Conservation (phyloP, 1,140 invertebrate species). For the Euwallacea similis region DNA sequence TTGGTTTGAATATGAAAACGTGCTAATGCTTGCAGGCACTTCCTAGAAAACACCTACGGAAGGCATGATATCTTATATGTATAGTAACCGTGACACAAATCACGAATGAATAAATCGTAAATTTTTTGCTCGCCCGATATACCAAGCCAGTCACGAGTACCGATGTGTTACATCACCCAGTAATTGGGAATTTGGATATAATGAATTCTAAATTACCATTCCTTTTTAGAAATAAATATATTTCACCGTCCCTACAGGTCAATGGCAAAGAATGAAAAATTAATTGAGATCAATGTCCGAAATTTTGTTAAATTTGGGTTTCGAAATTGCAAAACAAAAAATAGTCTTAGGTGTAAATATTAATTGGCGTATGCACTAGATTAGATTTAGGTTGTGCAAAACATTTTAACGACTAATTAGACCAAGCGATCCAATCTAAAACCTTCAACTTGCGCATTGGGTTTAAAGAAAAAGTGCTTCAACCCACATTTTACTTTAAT, state of each 20-base stretch:
- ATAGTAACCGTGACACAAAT: constrained; percentile 10
- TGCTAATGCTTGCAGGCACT: too few relatives aligned
- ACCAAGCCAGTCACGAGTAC: constrained; percentile 7
- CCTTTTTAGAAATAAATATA: neutral
- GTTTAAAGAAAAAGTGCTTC: too few relatives aligned
- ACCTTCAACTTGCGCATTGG: too few relatives aligned
- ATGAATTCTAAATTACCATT: constrained; percentile 14
- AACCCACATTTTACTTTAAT: too few relatives aligned
- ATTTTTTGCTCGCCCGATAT: constrained; percentile 2
- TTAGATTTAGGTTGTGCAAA: too few relatives aligned
- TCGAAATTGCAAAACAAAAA: too few relatives aligned
- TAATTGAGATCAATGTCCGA: constrained; percentile 9
- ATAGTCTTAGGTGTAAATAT: too few relatives aligned
- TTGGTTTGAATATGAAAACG: too few relatives aligned
- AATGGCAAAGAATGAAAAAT: neutral
- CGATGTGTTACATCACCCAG: neutral
- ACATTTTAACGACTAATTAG: too few relatives aligned
- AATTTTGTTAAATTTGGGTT: neutral
- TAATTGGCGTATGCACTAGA: too few relatives aligned
- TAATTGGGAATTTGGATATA: constrained; percentile 12
- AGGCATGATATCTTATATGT: neutral
- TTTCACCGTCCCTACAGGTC: neutral
- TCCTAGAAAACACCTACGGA: too few relatives aligned
- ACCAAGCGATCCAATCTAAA: too few relatives aligned
- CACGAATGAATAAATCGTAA: constrained; percentile 5